Evolutionary conservation across 2,113 vertebrate genomes (phyloP).

Genomic region (Seriola rivoliana): DNA sequence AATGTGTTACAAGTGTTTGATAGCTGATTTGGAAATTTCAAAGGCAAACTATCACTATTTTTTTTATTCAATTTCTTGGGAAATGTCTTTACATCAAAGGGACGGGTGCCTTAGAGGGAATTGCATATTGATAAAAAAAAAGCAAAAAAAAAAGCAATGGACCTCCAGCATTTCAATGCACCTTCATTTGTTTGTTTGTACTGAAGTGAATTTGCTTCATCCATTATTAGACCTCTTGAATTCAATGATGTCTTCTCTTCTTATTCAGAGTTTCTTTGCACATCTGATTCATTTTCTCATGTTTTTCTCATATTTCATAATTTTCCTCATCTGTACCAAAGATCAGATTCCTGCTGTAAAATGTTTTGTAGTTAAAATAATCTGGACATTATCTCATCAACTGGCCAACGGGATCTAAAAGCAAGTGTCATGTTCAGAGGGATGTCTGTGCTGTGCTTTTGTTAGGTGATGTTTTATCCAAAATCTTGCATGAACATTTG

Average conservation of each 20-base stretch:
- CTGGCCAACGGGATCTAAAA: slow-evolving; percentile 9
- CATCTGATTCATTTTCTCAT: slow-evolving; percentile 4
- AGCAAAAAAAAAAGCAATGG: slow-evolving; percentile 41
- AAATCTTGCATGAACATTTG: slow-evolving; percentile 72
- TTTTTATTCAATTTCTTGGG: slow-evolving; percentile 14
- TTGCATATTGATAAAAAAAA: slow-evolving; percentile 36
- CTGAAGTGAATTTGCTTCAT: slow-evolving; percentile 23
- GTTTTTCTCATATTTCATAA: slow-evolving; percentile 22
- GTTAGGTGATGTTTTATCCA: slow-evolving; percentile 51
- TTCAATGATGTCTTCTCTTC: slow-evolving; percentile 46
- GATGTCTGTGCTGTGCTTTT: slow-evolving; percentile 48
- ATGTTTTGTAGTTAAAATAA: slow-evolving; percentile 27
- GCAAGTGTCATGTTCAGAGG: slow-evolving; percentile 23
- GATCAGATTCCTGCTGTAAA: slow-evolving; percentile 49
- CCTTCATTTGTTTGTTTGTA: slow-evolving; percentile 61
- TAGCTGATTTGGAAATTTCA: slow-evolving; percentile 18
- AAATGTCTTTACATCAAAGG: slow-evolving; percentile 67
- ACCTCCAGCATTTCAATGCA: slow-evolving; percentile 65
- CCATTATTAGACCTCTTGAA: slow-evolving; percentile 23
- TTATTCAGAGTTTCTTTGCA: slow-evolving; percentile 41
- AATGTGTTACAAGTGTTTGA: slow-evolving; percentile 14
- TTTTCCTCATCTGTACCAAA: slow-evolving; percentile 74
- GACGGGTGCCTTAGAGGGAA: slow-evolving; percentile 80
- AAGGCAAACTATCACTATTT: slow-evolving; percentile 63
- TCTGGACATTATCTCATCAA: slow-evolving; percentile 8